Conservation (phyloP, 2,888 invertebrate species). For the Clunio marinus region DNA sequence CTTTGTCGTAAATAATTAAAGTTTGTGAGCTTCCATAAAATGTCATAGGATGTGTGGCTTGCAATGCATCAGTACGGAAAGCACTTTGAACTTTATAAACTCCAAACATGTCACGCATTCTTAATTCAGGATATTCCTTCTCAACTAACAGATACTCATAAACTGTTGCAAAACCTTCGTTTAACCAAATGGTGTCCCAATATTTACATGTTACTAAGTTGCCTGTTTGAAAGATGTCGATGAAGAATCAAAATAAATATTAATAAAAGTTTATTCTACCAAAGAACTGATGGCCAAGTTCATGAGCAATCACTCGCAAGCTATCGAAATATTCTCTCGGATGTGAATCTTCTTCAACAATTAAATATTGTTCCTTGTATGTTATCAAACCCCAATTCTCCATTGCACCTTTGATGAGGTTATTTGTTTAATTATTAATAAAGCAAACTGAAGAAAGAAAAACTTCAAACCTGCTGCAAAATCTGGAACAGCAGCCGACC, state of each 20-base stretch:
- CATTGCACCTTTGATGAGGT: neutral
- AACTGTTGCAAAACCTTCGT: constrained; percentile 30
- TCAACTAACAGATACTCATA: constrained; percentile 12
- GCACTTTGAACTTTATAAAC: neutral
- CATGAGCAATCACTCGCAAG: neutral
- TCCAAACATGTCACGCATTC: neutral
- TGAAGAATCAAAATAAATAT: neutral
- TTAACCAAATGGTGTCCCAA: constrained; percentile 32
- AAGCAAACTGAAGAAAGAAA: neutral
- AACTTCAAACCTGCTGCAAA: constrained; percentile 8
- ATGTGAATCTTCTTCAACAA: neutral
- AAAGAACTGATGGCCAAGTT: constrained; percentile 30
- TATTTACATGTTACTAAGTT: constrained; percentile 2
- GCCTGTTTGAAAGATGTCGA: neutral
- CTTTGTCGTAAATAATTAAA: constrained; percentile 25
- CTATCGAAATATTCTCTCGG: constrained; percentile 4
- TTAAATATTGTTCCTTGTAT: constrained; percentile 31
- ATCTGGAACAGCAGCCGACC: constrained; percentile 21
- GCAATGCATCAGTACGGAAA: neutral
- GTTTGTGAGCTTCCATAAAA: neutral
- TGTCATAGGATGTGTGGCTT: constrained; percentile 24
- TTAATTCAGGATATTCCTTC: neutral
- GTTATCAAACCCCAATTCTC: constrained; percentile 31
- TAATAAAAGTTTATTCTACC: constrained; percentile 5
- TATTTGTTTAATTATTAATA: neutral